phyloP scores from a whole-genome alignment of 2,888 invertebrate species.

The Lymantria dispar region DNA sequence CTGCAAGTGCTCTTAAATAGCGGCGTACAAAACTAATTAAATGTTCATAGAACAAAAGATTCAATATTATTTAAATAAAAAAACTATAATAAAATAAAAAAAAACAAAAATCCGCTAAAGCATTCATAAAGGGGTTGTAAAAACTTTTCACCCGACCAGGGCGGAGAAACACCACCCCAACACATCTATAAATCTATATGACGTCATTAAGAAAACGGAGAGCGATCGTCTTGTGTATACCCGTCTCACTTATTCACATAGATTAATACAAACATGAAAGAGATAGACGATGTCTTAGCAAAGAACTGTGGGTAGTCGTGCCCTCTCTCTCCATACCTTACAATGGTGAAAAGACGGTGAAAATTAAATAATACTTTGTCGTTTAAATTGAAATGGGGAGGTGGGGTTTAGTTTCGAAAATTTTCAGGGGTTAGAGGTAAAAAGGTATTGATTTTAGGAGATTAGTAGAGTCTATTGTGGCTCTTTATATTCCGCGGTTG shows the following conservation, averaged over 20 bases:
- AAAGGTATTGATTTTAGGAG: slow-evolving; percentile 79
- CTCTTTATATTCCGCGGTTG: slow-evolving; percentile 30
- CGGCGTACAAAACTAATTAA: no score
- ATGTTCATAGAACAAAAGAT: no score
- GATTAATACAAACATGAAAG: slow-evolving; percentile 43
- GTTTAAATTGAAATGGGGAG: slow-evolving; percentile 71
- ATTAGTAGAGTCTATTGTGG: slow-evolving; percentile 59
- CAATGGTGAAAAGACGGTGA: slow-evolving; percentile 79
- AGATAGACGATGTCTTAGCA: slow-evolving; percentile 61
- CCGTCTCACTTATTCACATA: slow-evolving; percentile 53
- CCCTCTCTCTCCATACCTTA: slow-evolving; percentile 65
- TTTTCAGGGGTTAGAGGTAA: slow-evolving; percentile 70
- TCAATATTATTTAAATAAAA: no score
- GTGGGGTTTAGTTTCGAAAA: slow-evolving; percentile 63
- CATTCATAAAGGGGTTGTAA: slow-evolving; percentile 59
- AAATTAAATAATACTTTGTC: slow-evolving; percentile 83
- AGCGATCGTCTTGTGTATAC: slow-evolving; percentile 67
- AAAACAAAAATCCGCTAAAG: slow-evolving; percentile 45
- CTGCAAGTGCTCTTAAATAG: no score
- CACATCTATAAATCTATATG: slow-evolving; percentile 80
- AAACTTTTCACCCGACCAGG: slow-evolving; percentile 61
- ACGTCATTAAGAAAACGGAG: slow-evolving; percentile 78
- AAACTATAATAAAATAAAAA: no score
- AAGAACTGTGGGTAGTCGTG: slow-evolving; percentile 49
- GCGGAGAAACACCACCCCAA: slow-evolving; percentile 43